Conservation (phyloP, 2,113 vertebrate genomes). For the Galemys pyrenaicus region DNA sequence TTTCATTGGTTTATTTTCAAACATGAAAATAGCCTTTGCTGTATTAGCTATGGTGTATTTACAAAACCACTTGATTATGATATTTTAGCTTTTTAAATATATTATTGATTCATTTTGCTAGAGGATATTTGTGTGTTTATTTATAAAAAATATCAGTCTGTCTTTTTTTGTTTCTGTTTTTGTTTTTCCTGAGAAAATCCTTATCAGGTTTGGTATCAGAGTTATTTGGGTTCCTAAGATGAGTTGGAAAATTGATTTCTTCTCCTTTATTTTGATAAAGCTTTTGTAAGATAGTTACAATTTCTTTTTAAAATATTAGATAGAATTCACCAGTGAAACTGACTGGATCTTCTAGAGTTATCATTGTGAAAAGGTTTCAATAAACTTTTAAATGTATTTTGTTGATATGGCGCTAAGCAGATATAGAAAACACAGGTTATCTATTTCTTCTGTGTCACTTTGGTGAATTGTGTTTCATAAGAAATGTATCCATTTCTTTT, state of each 20-base stretch:
- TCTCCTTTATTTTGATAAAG: not conserved
- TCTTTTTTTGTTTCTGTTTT: not conserved
- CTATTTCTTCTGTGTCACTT: conserved; percentile 26
- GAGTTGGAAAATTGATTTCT: not conserved
- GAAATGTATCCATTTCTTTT: not conserved
- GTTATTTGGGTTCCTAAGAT: not conserved
- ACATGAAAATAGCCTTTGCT: not conserved
- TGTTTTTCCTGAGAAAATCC: not conserved
- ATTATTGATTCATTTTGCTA: conserved; percentile 25
- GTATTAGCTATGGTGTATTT: not conserved
- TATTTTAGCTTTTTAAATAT: conserved; percentile 12
- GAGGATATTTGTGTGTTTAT: not conserved
- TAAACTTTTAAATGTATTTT: conserved; percentile 26
- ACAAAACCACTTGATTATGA: not conserved
- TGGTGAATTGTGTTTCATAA: conserved; percentile 21
- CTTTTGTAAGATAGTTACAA: not conserved
- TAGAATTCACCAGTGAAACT: not conserved
- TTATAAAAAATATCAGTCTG: not conserved
- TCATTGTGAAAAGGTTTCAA: not conserved
- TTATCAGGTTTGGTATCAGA: not conserved
- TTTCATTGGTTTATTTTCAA: conserved; percentile 52
- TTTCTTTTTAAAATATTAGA: conserved; percentile 36
- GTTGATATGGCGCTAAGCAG: not conserved
- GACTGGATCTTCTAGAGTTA: not conserved
- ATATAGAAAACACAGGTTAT: not conserved